Evolutionary conservation across 2,113 vertebrate species (phyloP).

Genomic region (Alethe castanea): DNA sequence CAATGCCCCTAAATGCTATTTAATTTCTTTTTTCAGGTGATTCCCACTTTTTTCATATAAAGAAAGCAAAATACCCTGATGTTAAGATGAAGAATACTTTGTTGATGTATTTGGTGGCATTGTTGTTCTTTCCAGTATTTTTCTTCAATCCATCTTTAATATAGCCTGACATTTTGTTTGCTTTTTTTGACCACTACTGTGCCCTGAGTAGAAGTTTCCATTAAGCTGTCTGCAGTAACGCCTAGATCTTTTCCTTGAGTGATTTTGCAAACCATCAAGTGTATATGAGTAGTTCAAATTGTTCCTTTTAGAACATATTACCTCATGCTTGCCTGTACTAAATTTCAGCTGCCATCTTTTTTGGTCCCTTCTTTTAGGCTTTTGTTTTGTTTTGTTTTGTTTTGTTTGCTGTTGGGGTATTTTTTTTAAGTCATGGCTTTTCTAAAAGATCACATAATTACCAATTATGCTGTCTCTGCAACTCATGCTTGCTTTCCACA

Average conservation of each 20-base stretch:
- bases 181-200: slow-evolving; percentile 42
- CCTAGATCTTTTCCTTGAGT: slow-evolving; percentile 26
- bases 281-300: not conserved
- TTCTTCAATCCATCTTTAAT: slow-evolving; percentile 6
- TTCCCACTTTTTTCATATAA: not conserved
- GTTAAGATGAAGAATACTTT: not conserved
- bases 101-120: not conserved
- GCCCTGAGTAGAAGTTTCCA: slow-evolving; percentile 61
- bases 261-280: slow-evolving; percentile 37
- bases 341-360: not conserved
- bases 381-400: not conserved
- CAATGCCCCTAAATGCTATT: not conserved
- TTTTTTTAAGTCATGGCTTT: not conserved
- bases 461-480: not conserved
- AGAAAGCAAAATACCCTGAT: not conserved
- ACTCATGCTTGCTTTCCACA: not conserved
- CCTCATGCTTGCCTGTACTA: not conserved
- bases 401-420: not conserved
- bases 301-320: not conserved
- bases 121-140: slow-evolving; percentile 11
- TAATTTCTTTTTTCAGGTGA: not conserved
- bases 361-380: not conserved
- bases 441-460: not conserved
- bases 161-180: slow-evolving; percentile 26
- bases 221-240: slow-evolving; percentile 18